phyloP scores from a whole-genome alignment of 2,797 vertebrate species.

The Acanthurus lineatus region DNA sequence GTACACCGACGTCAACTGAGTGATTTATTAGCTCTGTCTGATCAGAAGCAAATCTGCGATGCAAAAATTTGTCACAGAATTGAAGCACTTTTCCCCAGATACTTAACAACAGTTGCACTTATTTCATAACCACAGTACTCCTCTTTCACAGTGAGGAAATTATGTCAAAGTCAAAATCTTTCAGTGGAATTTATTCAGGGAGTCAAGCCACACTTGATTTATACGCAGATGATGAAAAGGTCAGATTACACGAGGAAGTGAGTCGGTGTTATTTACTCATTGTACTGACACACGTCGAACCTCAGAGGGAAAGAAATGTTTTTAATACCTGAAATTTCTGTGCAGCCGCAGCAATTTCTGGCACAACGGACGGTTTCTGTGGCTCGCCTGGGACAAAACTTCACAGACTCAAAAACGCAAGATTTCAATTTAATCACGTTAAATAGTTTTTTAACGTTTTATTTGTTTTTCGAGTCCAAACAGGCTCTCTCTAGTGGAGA shows the following conservation, averaged over 20 bases:
- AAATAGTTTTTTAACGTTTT: constrained; percentile 51
- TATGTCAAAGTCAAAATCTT: constrained; percentile 51
- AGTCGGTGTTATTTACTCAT: constrained; percentile 59
- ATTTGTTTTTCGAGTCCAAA: constrained; percentile 28
- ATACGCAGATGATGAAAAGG: constrained; percentile 59
- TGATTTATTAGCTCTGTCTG: constrained; percentile 56
- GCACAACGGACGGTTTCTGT: constrained; percentile 41
- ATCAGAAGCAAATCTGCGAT: constrained; percentile 28
- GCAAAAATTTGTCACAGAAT: constrained; percentile 38
- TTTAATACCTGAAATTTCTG: constrained; percentile 74
- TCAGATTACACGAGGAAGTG: constrained; percentile 59
- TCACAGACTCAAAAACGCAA: constrained; percentile 52
- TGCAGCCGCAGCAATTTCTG: constrained; percentile 65
- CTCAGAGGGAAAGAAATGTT: constrained; percentile 63
- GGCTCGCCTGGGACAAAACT: constrained; percentile 49
- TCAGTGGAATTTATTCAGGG: constrained; percentile 59
- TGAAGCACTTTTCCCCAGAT: constrained; percentile 44
- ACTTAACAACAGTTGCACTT: constrained; percentile 31
- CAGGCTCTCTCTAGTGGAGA: constrained; percentile 19
- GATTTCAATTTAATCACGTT: constrained; percentile 66
- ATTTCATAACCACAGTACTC: constrained; percentile 55
- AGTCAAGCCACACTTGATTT: constrained; percentile 68
- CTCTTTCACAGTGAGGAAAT: constrained; percentile 48
- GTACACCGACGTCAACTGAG: constrained; percentile 34
- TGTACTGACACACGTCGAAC: constrained; percentile 66